A percentile compares a stretch with the other conserved stretches of the same genome.
phyloP scores from a whole-genome alignment of 2,888 invertebrate genomes.

The Malthinus flaveolus region DNA sequence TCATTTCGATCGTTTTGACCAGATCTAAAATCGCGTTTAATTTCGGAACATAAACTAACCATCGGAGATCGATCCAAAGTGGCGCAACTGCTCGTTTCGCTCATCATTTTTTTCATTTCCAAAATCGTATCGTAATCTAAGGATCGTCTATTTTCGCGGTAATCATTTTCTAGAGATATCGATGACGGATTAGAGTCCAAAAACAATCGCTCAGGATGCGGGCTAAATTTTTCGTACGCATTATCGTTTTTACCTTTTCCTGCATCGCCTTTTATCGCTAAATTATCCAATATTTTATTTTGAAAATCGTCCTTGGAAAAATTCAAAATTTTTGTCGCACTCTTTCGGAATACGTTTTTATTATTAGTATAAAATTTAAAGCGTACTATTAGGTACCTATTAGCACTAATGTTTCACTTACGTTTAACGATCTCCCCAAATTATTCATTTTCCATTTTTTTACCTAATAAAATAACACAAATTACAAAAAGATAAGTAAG shows the following conservation, averaged over 20 bases:
- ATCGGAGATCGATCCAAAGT: background rate
- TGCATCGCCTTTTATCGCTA: background rate
- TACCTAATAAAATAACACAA: no score
- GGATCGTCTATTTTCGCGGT: background rate
- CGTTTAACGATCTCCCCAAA: no score
- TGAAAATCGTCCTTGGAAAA: conserved; percentile 9
- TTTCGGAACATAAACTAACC: background rate
- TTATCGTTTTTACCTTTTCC: conserved; percentile 1
- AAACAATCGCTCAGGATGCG: conserved; percentile 23
- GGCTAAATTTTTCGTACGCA: conserved; percentile 10
- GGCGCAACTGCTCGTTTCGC: background rate
- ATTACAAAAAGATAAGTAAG: no score
- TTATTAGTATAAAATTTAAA: no score
- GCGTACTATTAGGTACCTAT: background rate
- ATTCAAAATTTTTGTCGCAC: conserved; percentile 9
- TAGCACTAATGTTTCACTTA: background rate
- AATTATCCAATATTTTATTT: conserved; percentile 9
- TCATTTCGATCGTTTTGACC: no score
- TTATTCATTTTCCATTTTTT: no score
- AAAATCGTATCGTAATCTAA: background rate
- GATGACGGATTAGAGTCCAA: conserved; percentile 3
- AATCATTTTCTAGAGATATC: conserved; percentile 5
- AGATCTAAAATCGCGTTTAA: background rate
- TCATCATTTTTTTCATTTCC: background rate
- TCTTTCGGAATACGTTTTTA: conserved; percentile 9